phyloP scores from a whole-genome alignment of 1,140 invertebrate species.

The Streblospio benedicti region DNA sequence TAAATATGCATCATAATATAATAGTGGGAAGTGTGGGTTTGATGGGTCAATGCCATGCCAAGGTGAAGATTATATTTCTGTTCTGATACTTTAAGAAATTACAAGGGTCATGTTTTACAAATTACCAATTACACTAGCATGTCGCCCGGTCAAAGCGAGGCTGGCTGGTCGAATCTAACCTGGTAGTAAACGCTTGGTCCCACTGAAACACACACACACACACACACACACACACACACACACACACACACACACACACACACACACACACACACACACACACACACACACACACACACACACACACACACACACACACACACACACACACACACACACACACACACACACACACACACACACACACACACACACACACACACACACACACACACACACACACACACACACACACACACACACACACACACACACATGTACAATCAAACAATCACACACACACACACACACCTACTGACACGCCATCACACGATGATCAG shows the following conservation, averaged over 20 bases:
- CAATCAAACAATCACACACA: neutral
- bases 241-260: constrained; percentile 16
- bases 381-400: constrained; percentile 6
- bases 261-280: constrained; percentile 9
- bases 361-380: constrained; percentile 6
- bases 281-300: constrained; percentile 6
- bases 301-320: constrained; percentile 6
- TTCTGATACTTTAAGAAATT: neutral
- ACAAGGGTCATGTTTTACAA: neutral
- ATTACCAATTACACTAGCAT: neutral
- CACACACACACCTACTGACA: neutral
- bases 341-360: constrained; percentile 6
- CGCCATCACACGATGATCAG: neutral
- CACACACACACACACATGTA: neutral
- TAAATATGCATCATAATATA: too few species aligned
- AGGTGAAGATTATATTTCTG: neutral
- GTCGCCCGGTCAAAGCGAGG: neutral
- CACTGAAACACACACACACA: constrained; percentile 2
- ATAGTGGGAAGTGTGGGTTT: too few species aligned
- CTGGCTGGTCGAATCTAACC: neutral
- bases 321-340: constrained; percentile 6
- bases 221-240: constrained; percentile 9
- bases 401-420: neutral
- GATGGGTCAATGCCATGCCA: neutral
- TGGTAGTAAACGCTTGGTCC: constrained; percentile 4